Percentiles rank a stretch among this genome's conserved stretches.
phyloP scores from a whole-genome alignment of 2,888 invertebrate genomes.

The Idaea straminata region DNA sequence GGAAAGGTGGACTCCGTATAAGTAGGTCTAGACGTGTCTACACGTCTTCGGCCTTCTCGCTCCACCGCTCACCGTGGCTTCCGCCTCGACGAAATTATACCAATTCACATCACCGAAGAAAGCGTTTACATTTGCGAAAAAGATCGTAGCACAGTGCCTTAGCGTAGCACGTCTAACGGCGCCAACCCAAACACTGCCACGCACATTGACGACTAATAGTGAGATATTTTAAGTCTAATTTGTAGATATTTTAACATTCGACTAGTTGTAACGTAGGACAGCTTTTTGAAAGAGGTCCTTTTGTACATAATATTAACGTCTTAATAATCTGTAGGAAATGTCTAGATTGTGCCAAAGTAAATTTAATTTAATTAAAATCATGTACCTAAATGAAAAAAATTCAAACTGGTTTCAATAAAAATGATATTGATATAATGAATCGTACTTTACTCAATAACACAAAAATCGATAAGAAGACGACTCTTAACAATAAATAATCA shows the following conservation, averaged over 20 bases:
- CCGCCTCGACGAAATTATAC: slow-evolving; percentile 40
- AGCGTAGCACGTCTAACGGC: not conserved
- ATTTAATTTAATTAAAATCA: not conserved
- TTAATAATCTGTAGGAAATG: slow-evolving; percentile 33
- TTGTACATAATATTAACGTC: slow-evolving; percentile 32
- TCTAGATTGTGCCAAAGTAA: slow-evolving; percentile 38
- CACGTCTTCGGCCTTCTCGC: slow-evolving; percentile 12
- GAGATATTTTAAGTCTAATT: slow-evolving; percentile 55
- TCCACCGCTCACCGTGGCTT: slow-evolving; percentile 54
- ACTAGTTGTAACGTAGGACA: slow-evolving; percentile 54
- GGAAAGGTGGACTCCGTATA: slow-evolving; percentile 57
- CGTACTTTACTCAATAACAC: slow-evolving; percentile 22
- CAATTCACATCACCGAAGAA: slow-evolving; percentile 27
- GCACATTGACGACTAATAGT: slow-evolving; percentile 36
- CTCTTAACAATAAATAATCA: slow-evolving; percentile 70
- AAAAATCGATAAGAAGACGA: slow-evolving; percentile 44
- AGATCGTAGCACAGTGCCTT: slow-evolving; percentile 12
- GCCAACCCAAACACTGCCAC: slow-evolving; percentile 11
- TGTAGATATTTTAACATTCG: slow-evolving; percentile 44
- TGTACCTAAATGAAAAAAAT: slow-evolving; percentile 3
- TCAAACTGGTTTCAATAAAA: slow-evolving; percentile 6
- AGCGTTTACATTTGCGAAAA: slow-evolving; percentile 14
- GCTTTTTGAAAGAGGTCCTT: slow-evolving; percentile 41
- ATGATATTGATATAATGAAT: slow-evolving; percentile 17
- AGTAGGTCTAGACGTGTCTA: slow-evolving; percentile 27